Evolutionary conservation across 1,140 invertebrate genomes (phyloP), one percentile per base, ranked within the genome.

Genomic region (Arctopsyche grandis): DNA sequence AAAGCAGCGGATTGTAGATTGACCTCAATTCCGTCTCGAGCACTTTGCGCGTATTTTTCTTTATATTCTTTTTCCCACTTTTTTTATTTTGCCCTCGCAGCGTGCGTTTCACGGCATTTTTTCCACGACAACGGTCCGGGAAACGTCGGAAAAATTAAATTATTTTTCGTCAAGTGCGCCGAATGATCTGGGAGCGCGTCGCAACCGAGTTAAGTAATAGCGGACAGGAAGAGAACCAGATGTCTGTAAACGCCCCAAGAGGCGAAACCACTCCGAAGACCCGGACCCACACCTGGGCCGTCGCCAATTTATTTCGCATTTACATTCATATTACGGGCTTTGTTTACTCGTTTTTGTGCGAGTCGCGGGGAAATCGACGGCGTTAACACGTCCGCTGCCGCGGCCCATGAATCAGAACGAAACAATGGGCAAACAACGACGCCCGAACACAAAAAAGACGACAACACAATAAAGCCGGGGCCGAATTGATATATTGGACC

Each of bases 251-350:
- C 21, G 24, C n/a, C 16, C 10, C 10, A 66, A 66, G 60, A 21
- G 21, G 19, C 60, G 60, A 66, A 66, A 66, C 19, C 60, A 16
- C 60, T 66, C 21, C 19, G 0, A 12, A 12, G 9, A 10, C 19
- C 24, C 12, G 21, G 9, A 26, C 60, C 10, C 12, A 26, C 60
- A 66, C 60, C 60, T 66, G 60, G 10, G 60, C 52, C 60, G 7
- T 66, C 10, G 12, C 60, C 60, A 66, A 66, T 66, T 66, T 66
- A 26, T 66, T 22, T 66, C 60, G 60, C 14, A 66, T 66, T 66
- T 66, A 66, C 60, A 66, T 66, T 66, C 60, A 22, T 22, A 22
- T 66, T 66, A 66, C 16, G 21, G n/a, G 10, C 24, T 66, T 66
- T 66, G 14, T 66, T 66, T 66, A 66, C 60, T 52, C 16, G 10